Percentiles rank a stretch among this genome's conserved stretches.
phyloP scores from a whole-genome alignment of 2,113 vertebrate species.

The Phyllostomus hastatus region DNA sequence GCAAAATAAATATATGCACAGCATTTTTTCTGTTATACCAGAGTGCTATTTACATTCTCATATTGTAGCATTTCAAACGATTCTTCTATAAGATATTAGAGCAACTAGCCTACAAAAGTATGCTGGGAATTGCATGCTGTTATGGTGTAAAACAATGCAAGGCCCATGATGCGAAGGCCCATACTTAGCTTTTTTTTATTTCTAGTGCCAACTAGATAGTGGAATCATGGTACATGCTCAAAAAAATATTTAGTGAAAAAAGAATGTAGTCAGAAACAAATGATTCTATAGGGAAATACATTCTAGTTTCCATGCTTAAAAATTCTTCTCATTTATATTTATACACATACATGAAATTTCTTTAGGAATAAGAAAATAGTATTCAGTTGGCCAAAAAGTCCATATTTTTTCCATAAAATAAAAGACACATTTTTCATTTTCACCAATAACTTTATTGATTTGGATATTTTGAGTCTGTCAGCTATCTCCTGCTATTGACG shows the following conservation, averaged over 20 bases:
- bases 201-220: background rate
- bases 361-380: background rate
- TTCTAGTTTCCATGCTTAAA: background rate
- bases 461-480: too few species aligned
- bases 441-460: too few species aligned
- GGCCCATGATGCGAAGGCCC: background rate
- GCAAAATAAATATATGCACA: background rate
- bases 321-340: background rate
- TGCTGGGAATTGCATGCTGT: slow-evolving; percentile 43
- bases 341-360: background rate
- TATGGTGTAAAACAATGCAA: slow-evolving; percentile 28
- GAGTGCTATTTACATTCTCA: slow-evolving; percentile 55
- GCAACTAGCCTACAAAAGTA: slow-evolving; percentile 59
- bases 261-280: background rate
- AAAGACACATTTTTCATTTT: too few species aligned
- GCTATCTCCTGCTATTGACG: too few species aligned
- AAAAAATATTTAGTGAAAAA: background rate
- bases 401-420: too few species aligned
- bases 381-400: too few species aligned
- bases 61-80: slow-evolving; percentile 62
- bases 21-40: slow-evolving; percentile 41
- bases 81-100: slow-evolving; percentile 58
- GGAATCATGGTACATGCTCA: background rate
- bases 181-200: background rate
- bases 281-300: background rate